phyloP scores from a whole-genome alignment of 2,888 invertebrate genomes.

The Diabrotica balteata region DNA sequence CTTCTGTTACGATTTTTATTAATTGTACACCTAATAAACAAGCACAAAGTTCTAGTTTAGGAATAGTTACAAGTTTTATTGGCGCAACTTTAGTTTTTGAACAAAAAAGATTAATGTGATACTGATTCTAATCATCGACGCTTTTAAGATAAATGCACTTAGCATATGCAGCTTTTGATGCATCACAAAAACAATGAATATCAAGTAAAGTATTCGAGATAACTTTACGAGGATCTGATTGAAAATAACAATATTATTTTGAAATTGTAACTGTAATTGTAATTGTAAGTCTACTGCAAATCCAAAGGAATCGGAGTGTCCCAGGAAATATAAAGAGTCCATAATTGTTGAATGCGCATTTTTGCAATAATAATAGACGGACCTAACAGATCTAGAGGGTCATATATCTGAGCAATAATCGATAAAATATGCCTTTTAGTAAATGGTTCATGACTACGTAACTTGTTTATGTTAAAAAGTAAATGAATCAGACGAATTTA shows the following conservation, averaged over 20 bases:
- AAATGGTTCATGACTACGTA: too few species aligned
- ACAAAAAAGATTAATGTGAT: not conserved
- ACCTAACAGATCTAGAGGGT: not conserved
- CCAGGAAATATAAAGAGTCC: not conserved
- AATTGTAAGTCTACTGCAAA: too few species aligned
- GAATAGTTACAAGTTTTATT: too few species aligned
- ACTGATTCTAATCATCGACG: not conserved
- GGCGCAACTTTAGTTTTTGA: constrained; percentile 8
- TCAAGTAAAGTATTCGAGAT: not conserved
- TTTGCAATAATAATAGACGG: constrained; percentile 2
- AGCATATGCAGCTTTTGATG: too few species aligned
- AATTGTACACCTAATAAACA: too few species aligned
- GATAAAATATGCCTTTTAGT: too few species aligned
- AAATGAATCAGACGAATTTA: not conserved
- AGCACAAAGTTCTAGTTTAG: too few species aligned
- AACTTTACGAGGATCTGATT: not conserved
- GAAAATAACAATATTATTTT: not conserved
- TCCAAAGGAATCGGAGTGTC: too few species aligned
- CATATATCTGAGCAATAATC: too few species aligned
- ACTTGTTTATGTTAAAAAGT: not conserved
- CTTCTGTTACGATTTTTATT: too few species aligned
- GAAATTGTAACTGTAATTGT: constrained; percentile 2
- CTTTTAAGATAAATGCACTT: constrained; percentile 4
- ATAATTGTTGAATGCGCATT: constrained; percentile 1
- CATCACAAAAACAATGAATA: too few species aligned